Conservation (phyloP, 2,113 vertebrate genomes). For the Puma concolor region DNA sequence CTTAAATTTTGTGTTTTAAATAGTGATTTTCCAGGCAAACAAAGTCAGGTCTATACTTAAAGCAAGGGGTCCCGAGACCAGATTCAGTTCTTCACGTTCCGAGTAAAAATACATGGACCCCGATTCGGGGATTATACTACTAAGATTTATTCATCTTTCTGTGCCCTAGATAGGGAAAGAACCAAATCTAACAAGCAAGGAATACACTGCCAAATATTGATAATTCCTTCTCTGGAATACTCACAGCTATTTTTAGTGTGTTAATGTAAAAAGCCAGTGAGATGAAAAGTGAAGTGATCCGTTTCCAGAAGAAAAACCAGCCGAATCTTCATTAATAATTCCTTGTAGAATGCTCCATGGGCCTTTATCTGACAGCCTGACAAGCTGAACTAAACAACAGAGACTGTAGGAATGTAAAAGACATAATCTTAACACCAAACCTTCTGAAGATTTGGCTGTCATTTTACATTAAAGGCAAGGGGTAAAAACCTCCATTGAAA, state of each 20-base stretch:
- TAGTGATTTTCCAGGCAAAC: background rate
- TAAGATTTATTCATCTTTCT: conserved; percentile 54
- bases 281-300: conserved; percentile 86
- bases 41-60: background rate
- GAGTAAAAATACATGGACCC: background rate
- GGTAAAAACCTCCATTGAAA: conserved; percentile 75
- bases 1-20: background rate
- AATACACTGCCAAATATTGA: conserved; percentile 79
- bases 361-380: conserved; percentile 86
- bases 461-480: conserved; percentile 80
- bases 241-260: conserved; percentile 85
- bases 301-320: conserved; percentile 83
- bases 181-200: conserved; percentile 68
- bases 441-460: conserved; percentile 83
- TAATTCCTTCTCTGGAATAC: conserved; percentile 80
- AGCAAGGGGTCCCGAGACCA: background rate
- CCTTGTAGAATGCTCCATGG: conserved; percentile 76
- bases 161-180: conserved; percentile 59
- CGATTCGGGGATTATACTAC: background rate
- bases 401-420: conserved; percentile 83
- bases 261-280: conserved; percentile 84
- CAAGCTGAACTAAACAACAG: conserved; percentile 85
- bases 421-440: conserved; percentile 82
- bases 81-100: background rate
- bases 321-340: conserved; percentile 88